Evolutionary conservation across 2,797 vertebrate genomes (phyloP).

Genomic region (Atherinosoma microstoma): DNA sequence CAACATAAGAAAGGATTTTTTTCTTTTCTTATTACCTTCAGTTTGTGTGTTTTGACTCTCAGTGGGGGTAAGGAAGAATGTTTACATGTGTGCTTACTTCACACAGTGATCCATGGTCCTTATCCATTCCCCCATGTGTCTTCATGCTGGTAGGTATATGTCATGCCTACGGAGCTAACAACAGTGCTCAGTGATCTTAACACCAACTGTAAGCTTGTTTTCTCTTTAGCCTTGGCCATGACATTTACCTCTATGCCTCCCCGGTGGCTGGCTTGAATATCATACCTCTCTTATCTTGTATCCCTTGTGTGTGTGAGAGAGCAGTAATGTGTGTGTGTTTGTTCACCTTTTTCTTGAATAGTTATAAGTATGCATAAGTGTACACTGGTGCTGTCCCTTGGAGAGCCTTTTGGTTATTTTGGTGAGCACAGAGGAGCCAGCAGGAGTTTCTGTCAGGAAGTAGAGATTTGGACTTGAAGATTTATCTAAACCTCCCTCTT

Average conservation of each 20-base stretch:
- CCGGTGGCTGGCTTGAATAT: constrained; percentile 61
- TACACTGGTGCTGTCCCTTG: constrained; percentile 41
- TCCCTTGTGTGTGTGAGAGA: constrained; percentile 37
- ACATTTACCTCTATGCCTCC: constrained; percentile 75
- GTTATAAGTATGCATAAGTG: constrained; percentile 34
- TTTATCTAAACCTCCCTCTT: constrained; percentile 63
- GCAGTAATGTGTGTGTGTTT: constrained; percentile 12
- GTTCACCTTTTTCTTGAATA: constrained; percentile 47
- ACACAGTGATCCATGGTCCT: constrained; percentile 46
- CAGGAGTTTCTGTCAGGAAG: constrained; percentile 51
- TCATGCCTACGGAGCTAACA: constrained; percentile 72
- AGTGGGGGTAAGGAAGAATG: constrained; percentile 43
- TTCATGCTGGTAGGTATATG: constrained; percentile 70
- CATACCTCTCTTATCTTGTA: constrained; percentile 64
- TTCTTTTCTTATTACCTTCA: constrained; percentile 32
- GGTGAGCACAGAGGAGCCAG: constrained; percentile 30
- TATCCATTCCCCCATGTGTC: constrained; percentile 53
- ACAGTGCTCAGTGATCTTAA: constrained; percentile 70
- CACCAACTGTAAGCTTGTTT: constrained; percentile 73
- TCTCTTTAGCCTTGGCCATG: constrained; percentile 77
- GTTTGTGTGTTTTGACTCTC: constrained; percentile 40
- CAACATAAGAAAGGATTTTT: constrained; percentile 23
- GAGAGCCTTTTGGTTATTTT: constrained; percentile 45
- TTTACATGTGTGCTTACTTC: constrained; percentile 72
- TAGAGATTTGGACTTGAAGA: constrained; percentile 58